Conservation (phyloP, 1,140 invertebrate species). For the Hyles euphorbiae region DNA sequence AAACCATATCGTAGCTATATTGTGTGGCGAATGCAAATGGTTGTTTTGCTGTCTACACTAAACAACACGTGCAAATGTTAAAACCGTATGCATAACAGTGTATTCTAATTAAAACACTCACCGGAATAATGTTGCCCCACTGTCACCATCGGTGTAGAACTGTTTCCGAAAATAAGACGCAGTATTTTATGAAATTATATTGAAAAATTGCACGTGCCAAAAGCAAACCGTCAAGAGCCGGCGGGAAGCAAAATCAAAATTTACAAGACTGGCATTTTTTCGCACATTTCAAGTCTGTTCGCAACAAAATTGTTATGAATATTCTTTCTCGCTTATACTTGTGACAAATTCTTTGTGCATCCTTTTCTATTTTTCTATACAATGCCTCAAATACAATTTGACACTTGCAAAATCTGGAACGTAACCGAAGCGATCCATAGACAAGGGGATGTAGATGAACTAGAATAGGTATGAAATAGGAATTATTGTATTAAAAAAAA, state of each 20-base stretch:
- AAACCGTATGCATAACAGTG: conserved; percentile 25
- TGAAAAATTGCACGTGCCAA: conserved; percentile 70
- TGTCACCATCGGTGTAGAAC: conserved; percentile 60
- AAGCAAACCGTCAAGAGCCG: conserved; percentile 66
- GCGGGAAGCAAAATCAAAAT: conserved; percentile 69
- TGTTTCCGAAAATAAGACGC: conserved; percentile 31
- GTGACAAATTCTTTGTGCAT: too few species aligned
- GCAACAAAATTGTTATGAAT: background rate
- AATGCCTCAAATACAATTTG: too few species aligned
- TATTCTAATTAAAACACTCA: conserved; percentile 50
- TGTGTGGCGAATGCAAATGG: conserved; percentile 59
- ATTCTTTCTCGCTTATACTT: too few species aligned
- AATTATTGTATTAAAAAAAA: too few species aligned
- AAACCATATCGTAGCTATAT: conserved; percentile 70
- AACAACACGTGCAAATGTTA: conserved; percentile 61
- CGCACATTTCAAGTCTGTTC: conserved; percentile 7
- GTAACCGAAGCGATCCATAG: too few species aligned
- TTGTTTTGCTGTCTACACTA: conserved; percentile 63
- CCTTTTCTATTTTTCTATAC: too few species aligned
- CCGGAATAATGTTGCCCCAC: conserved; percentile 54
- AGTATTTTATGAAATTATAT: conserved; percentile 45
- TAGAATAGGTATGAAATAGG: too few species aligned
- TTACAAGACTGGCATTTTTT: conserved; percentile 53
- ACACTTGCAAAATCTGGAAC: too few species aligned
- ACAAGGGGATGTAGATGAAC: too few species aligned